Evolutionary conservation across 1,140 invertebrate species (phyloP), one percentile per base, ranked within the genome.

Genomic region (Scaptomyza hsui): DNA sequence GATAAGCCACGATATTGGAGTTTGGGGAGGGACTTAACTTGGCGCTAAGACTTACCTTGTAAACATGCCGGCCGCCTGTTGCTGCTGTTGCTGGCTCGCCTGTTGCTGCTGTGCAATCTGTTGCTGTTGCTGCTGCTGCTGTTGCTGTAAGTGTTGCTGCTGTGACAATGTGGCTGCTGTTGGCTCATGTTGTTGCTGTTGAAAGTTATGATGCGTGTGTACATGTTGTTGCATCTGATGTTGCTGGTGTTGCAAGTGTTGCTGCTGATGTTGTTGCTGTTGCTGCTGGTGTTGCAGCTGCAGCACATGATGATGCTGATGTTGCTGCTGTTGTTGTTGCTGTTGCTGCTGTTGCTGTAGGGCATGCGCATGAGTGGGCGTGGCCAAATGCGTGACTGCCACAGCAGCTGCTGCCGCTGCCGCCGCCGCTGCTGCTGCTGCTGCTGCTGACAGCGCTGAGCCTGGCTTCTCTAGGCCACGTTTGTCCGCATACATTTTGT

Each of bases 41-140:
- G 82, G 81, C 81, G 82, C 83, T 89, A 86, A 89, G 65, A 89
- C 83, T 89, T 76, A 90, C 89, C 89, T 79, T 72, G 89, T 90
- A 81, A 90, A 90, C 89, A 90, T 90, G 72, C 89, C 77, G 60
- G 89, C 62, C 44, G 64, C 42, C 63, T 72, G 73, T 55, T 76
- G 76, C 24, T 78, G 76, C 60, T 83, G 65, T 62, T 89, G 82
- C 62, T 76, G 73, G 32, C 72, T 68, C 48, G 69, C 59, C 41
- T 83, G 79, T 41, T 89, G 85, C 55, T 85, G 80, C 35, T 83
- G 78, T 29, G 26, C 26, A 7, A 6, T 7, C 9, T 55, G 75
- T 15, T 52, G 44, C 1, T 77, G 65, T n/a, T 73, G 74, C 9
- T 77, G 76, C 0, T 74, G 76, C 12, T 68, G 63, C 16, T 85